phyloP scores from a whole-genome alignment of 2,797 vertebrate species.

The Takifugu ocellatus region DNA sequence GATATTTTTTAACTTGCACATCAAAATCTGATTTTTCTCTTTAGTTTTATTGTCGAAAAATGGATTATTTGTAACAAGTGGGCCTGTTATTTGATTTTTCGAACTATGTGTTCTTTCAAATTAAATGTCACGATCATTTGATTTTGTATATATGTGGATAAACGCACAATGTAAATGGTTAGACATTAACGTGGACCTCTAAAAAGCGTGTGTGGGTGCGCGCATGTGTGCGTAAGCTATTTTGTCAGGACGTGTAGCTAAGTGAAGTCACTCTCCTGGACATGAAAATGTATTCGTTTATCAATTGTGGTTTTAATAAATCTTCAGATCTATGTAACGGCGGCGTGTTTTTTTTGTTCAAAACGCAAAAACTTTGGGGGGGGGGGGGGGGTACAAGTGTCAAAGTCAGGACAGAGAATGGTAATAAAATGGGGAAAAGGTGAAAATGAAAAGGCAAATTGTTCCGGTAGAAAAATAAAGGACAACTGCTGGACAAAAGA shows the following conservation, averaged over 20 bases:
- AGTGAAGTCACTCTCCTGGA: slow-evolving; percentile 53
- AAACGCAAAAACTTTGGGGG: no score
- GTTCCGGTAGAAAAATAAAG: background rate
- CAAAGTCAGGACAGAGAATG: no score
- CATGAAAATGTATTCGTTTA: slow-evolving; percentile 61
- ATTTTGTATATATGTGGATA: slow-evolving; percentile 73
- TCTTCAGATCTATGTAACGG: slow-evolving; percentile 47
- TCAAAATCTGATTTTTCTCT: slow-evolving; percentile 36
- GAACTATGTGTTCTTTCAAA: slow-evolving; percentile 32
- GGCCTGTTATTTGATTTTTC: slow-evolving; percentile 28
- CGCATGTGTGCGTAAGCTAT: slow-evolving; percentile 10
- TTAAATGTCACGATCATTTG: slow-evolving; percentile 52
- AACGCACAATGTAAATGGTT: slow-evolving; percentile 69
- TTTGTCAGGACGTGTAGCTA: slow-evolving; percentile 51
- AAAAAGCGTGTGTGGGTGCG: slow-evolving; percentile 23
- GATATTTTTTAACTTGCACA: slow-evolving; percentile 63
- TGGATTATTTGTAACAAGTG: slow-evolving; percentile 26
- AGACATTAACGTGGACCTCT: slow-evolving; percentile 54
- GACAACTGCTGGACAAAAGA: no score
- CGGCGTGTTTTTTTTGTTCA: slow-evolving; percentile 5
- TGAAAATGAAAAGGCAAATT: background rate
- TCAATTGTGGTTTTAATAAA: slow-evolving; percentile 71
- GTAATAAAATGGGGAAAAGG: background rate
- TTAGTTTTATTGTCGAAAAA: slow-evolving; percentile 11
- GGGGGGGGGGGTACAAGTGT: no score